phyloP scores from a whole-genome alignment of 2,797 vertebrate species.

The Oreochromis grahami region DNA sequence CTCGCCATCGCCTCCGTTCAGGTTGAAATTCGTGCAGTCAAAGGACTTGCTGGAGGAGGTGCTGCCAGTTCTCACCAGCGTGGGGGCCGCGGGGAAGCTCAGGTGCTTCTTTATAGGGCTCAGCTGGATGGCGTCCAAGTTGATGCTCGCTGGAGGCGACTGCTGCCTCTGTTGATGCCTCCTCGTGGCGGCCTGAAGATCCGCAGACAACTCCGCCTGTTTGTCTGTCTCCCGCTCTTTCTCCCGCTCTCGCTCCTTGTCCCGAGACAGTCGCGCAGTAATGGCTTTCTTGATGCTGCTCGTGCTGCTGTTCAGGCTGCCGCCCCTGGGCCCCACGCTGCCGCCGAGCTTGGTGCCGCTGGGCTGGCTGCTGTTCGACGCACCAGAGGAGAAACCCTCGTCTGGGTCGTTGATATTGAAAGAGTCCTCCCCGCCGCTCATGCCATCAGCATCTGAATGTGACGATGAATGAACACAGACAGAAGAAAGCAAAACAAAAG shows the following conservation, averaged over 20 bases:
- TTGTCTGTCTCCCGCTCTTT: constrained; percentile 68
- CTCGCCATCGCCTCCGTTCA: constrained; percentile 54
- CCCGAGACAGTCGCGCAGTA: constrained; percentile 70
- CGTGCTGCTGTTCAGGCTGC: constrained; percentile 74
- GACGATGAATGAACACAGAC: constrained; percentile 25
- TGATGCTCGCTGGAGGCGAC: constrained; percentile 74
- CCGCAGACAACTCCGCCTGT: constrained; percentile 63
- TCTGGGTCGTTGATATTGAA: constrained; percentile 93
- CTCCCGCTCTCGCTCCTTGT: constrained; percentile 67
- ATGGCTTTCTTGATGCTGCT: constrained; percentile 78
- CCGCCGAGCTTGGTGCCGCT: constrained; percentile 77
- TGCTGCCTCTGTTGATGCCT: constrained; percentile 73
- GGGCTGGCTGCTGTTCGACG: constrained; percentile 95
- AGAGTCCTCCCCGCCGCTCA: constrained; percentile 89
- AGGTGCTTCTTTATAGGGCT: constrained; percentile 93
- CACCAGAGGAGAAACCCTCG: constrained; percentile 97
- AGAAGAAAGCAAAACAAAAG: constrained; percentile 7
- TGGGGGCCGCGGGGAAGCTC: constrained; percentile 82
- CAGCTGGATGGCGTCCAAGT: constrained; percentile 82
- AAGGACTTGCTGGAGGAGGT: constrained; percentile 96
- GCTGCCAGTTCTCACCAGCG: constrained; percentile 90
- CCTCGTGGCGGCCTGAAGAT: constrained; percentile 49
- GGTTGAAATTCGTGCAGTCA: constrained; percentile 90
- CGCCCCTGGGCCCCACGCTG: constrained; percentile 60
- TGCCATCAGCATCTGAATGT: constrained; percentile 81